Evolutionary conservation across 2,113 vertebrate species (phyloP).

Genomic region (Rynchops niger): DNA sequence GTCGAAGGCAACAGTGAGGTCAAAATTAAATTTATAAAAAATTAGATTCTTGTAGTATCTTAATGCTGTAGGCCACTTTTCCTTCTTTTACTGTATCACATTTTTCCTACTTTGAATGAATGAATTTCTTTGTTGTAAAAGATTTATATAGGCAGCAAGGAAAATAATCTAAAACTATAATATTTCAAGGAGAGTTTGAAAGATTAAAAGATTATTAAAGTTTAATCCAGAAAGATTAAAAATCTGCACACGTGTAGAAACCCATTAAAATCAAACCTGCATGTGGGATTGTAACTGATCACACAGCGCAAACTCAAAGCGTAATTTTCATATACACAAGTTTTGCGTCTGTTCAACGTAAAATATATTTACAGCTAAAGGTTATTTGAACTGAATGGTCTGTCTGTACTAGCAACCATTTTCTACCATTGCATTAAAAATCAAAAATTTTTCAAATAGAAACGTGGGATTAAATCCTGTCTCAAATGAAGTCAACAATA

Average conservation of each 20-base stretch:
- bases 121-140: background rate
- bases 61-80: background rate
- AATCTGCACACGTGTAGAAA: background rate
- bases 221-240: background rate
- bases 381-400: background rate
- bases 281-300: background rate
- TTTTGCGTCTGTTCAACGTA: background rate
- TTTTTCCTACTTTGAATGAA: background rate
- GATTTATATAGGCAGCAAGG: background rate
- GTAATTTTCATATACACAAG: background rate
- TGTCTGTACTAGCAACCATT: background rate
- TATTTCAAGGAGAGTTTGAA: background rate
- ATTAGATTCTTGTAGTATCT: background rate
- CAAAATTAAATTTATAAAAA: background rate
- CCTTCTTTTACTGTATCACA: background rate
- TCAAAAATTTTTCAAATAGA: background rate
- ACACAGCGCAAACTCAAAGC: background rate
- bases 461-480: background rate
- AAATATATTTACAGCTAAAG: background rate
- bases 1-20: background rate
- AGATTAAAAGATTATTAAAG: background rate
- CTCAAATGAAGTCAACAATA: background rate
- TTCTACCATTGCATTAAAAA: background rate
- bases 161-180: background rate
- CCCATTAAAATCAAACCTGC: background rate